Evolutionary conservation across 2,113 vertebrate species (phyloP), one percentile per base, ranked within the genome.

Genomic region (Marmota flaviventris): DNA sequence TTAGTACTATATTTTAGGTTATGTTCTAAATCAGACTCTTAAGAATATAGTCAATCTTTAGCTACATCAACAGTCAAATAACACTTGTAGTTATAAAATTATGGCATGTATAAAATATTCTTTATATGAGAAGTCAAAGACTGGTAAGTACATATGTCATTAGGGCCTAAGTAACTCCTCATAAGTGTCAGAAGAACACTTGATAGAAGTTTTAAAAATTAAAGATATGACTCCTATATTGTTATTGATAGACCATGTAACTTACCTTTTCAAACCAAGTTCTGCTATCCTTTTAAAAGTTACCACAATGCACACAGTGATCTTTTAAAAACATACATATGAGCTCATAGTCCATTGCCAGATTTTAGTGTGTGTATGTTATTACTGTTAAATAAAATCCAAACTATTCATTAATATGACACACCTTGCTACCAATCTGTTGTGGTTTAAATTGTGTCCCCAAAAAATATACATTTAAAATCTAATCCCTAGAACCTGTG

Each of bases 231-330:
- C 63, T 67, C 8, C 34, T 79, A 37, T 39, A 76, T 32, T 79
- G 7, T 83, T 96, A 89, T 1, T 11, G 12, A 91, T 61, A 24
- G 56, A 72, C 25, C 18, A 91, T 27, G 29, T 75, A 92, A 65
- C 82, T 58, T 14, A 45, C 24, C 24, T 89, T 58, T 61, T 85
- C 45, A 78, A 94, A 82, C 53, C 34, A 78, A 17, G 5, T 92
- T 95, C 39, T 81, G 91, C 45, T 78, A 56, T 81, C 27, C n/a
- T 65, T 91, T 94, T 58, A 56, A 67, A 91, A 96, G 67, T 92
- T 90, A 48, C 10, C 61, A 77, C 4, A 78, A 34, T 37, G 5
- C 1, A 58, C 45, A 32, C 25, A 89, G 25, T 34, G 56, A 93
- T 75, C 53, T 85, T 94, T 89, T 91, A 65, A 61, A 91, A 91